phyloP scores from a whole-genome alignment of 2,113 vertebrate species.

The Parotia lawesii region DNA sequence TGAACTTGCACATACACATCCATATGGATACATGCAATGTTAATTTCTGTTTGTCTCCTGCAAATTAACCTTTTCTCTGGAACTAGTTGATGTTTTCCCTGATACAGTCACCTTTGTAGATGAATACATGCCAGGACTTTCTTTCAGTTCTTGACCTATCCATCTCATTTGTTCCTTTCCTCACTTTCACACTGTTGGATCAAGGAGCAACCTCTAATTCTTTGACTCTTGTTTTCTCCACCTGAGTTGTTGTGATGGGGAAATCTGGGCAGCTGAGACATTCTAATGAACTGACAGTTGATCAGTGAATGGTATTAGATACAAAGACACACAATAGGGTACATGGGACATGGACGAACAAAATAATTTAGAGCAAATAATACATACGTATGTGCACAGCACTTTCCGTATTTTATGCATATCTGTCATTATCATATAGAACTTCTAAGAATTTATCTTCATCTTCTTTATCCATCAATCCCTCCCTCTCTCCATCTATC shows the following conservation, averaged over 20 bases:
- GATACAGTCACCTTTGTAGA: not conserved
- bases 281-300: not conserved
- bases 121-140: not conserved
- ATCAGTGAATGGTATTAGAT: not conserved
- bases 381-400: not conserved
- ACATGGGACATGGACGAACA: not conserved
- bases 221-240: not conserved
- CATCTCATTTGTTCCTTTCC: not conserved
- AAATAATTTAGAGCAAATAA: not conserved
- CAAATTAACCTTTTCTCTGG: not conserved
- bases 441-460: not conserved
- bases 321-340: not conserved
- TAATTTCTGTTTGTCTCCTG: not conserved
- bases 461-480: not conserved
- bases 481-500: not conserved
- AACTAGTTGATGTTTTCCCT: not conserved
- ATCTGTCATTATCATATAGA: not conserved
- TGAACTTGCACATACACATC: not conserved
- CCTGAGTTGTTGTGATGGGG: not conserved
- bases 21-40: not conserved
- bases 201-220: not conserved
- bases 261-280: not conserved
- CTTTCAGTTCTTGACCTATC: not conserved
- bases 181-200: not conserved
- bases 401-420: not conserved